Evolutionary conservation across 2,113 vertebrate species (phyloP).

Genomic region (Callionymus lyra): DNA sequence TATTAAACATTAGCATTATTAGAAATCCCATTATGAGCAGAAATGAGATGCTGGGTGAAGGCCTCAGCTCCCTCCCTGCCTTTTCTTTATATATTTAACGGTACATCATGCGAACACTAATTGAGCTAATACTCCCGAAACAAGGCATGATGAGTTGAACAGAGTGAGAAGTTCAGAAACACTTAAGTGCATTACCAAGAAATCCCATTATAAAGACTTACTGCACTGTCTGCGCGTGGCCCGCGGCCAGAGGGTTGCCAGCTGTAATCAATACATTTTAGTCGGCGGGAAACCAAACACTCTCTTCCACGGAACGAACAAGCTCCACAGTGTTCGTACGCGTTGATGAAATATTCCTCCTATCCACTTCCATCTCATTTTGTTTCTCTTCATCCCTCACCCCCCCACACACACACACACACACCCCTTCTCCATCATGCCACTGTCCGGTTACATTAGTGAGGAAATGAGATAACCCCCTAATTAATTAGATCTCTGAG

Average conservation of each 20-base stretch:
- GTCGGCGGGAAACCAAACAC: slow-evolving; percentile 31
- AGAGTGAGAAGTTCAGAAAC: slow-evolving; percentile 7
- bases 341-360: slow-evolving; percentile 46
- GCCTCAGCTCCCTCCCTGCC: neutral
- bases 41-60: neutral
- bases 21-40: too few relatives aligned
- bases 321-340: slow-evolving; percentile 41
- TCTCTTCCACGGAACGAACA: slow-evolving; percentile 37
- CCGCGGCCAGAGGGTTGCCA: slow-evolving; percentile 29
- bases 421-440: slow-evolving; percentile 55
- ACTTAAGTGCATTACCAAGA: slow-evolving; percentile 28
- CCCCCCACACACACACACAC: too few relatives aligned
- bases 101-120: too few relatives aligned
- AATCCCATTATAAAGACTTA: slow-evolving; percentile 29
- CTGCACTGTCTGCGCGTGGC: slow-evolving; percentile 27
- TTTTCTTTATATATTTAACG: too few relatives aligned
- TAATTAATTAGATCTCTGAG: slow-evolving; percentile 74
- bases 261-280: slow-evolving; percentile 41
- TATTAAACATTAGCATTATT: too few relatives aligned
- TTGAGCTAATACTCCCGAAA: too few relatives aligned
- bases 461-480: slow-evolving; percentile 71
- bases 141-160: neutral
- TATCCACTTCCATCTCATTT: slow-evolving; percentile 17
- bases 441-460: slow-evolving; percentile 68
- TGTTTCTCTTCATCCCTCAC: slow-evolving; percentile 4